Evolutionary conservation across 2,888 invertebrate species (phyloP), one percentile per base, ranked within the genome.

Genomic region (Hecatera dysodea): DNA sequence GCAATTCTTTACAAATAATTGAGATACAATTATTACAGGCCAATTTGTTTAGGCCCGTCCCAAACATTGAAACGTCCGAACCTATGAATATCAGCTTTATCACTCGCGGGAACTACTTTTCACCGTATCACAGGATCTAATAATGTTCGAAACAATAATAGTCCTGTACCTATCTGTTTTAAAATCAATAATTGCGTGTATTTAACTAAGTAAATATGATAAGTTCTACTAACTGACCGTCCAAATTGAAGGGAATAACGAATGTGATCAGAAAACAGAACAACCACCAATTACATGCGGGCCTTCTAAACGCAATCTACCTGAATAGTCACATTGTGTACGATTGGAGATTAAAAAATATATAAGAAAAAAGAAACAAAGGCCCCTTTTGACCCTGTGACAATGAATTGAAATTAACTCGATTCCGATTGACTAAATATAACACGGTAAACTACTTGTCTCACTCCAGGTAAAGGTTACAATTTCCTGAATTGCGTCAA

Each of bases 1-100:
- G 87, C 88, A 86, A 89, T 78, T 78, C 73, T 86, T 78, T 83
- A 80, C 70, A 83, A 86, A 86, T 78, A 77, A 77, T 77, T 72
- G 68, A 72, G 78, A 73, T 81, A 78, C 67, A 81, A 70, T 83
- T 73, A 70, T 83, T 73, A 59, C 67, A 62, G 68, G 64, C 73
- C 66, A 69, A 66, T 71, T 71, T 75, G 56, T 72, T 74, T 65
- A 69, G 67, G 66, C 53, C 50, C 39, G 72, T 72, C 71, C 15
- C 29, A 29, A 70, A 27, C 8, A 29, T 39, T 57, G 53, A 60
- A 19, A n/a, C 55, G 48, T 5, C 36, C 19, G 46, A 17, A 55
- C 63, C n/a, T 52, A 63, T 50, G 44, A 60, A 39, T n/a, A 56
- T 46, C 57, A 29, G n/a, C 15, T 19, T 6, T 44, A 29, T 12